Base-by-base conservation (phyloP, 2,113 vertebrate species). In the Taurulus bubalis region DNA sequence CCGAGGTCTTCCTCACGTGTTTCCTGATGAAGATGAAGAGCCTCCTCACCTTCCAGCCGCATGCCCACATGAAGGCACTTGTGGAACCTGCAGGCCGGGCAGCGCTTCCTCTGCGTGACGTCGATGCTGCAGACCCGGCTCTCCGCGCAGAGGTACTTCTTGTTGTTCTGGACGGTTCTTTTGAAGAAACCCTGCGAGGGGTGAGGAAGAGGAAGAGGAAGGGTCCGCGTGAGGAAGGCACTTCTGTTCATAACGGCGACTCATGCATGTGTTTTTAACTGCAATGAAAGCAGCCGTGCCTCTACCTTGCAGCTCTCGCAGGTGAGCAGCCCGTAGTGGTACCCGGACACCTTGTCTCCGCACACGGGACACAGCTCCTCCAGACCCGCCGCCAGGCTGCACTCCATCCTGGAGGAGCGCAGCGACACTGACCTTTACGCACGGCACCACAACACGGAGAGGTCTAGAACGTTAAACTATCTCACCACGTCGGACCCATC, bases 161-260 rank as follows among this genome's bases (percentile, higher is more conserved):
- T 98, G 93, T 96, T 97, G 92, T 98, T 98, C 90, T 98, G 97
- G 80, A 98, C 97, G 0, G 97, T 98, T 79, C 97, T 93, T 93
- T 98, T 98, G 92, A 98, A 98, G 94, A 98, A 98, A 2, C 97
- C 97, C 97, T 98, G 69, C 3, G 3, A 32, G 30, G 60, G 22
- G 42, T 30, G 20, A 38, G 24, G 47, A 62, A 68, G 36, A 78
- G 3, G 4, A 16, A 2, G 3, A 7, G 9, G 5, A n/a, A n/a
- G 34, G 34, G 5, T 28, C 18, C 8, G 16, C 14, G 5, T 71
- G 6, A 53, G 8, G 22, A 34, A 51, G 24, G 15, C 4, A 20
- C 11, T 18, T 71, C 22, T 42, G 1, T 53, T 45, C 2, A 63
- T 3, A 20, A 32, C 1, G 8, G 30, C 8, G 18, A 18, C 26